A percentile compares a stretch with the other conserved stretches of the same genome.
These are phyloP conservation scores for Prosapia bicincta DNA, from an alignment of 2,888 invertebrate genomes.

Conservation along the genomic window DNA sequence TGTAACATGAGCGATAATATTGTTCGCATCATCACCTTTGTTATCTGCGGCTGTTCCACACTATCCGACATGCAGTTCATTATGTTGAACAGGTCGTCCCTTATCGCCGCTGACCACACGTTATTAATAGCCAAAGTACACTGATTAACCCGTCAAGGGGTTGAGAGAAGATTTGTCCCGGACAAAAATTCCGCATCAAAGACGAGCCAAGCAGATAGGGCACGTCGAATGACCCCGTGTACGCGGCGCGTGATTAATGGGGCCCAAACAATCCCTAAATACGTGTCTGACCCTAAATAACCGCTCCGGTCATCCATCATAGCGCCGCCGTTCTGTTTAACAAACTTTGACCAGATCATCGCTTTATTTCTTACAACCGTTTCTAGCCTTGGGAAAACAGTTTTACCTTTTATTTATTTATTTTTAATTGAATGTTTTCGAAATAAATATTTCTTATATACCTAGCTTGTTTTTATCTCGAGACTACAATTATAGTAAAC, in stretches of 20 bases:
- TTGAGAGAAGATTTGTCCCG: neutral
- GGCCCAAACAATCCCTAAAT: conserved; percentile 26
- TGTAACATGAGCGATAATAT: too few species aligned
- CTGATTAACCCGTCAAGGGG: conserved; percentile 20
- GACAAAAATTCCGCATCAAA: conserved; percentile 15
- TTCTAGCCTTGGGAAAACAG: neutral
- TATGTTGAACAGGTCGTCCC: neutral
- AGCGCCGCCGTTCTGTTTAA: neutral
- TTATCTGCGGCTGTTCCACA: too few species aligned
- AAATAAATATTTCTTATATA: neutral
- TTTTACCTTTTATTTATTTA: neutral
- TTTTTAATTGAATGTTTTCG: neutral
- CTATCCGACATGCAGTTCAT: neutral
- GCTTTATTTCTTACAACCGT: neutral
- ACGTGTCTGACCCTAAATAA: conserved; percentile 31
- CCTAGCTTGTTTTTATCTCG: neutral
- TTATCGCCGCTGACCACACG: conserved; percentile 10
- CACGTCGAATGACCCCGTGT: conserved; percentile 26
- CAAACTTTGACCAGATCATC: neutral
- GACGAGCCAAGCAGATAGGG: conserved; percentile 19
- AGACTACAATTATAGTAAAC: too few species aligned
- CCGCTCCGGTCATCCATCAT: conserved; percentile 27
- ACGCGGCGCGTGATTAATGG: conserved; percentile 27
- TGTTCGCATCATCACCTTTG: too few species aligned
- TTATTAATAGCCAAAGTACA: conserved; percentile 24